These are phyloP conservation scores for Malurus elegans DNA, from an alignment of 2,113 vertebrate genomes.

Conservation along the genomic window DNA sequence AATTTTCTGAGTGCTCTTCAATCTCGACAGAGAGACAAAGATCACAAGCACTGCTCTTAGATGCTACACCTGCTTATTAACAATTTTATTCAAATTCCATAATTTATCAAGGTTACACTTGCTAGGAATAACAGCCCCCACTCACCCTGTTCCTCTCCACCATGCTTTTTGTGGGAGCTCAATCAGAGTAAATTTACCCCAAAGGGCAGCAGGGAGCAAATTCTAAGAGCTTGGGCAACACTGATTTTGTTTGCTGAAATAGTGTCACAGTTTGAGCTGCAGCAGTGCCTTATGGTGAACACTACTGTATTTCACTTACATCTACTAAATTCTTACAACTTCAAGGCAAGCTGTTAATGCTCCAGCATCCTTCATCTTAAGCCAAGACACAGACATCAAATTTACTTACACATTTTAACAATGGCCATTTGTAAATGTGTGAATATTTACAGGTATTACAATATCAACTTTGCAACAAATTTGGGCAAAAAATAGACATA, in stretches of 20 bases:
- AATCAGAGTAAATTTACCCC: not conserved
- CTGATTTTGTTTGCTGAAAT: not conserved
- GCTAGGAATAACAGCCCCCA: not conserved
- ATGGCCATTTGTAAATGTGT: not conserved
- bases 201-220: not conserved
- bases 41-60: not conserved
- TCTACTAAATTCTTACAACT: not conserved
- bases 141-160: not conserved
- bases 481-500: not conserved
- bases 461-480: not conserved
- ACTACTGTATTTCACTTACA: not conserved
- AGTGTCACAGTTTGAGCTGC: not conserved
- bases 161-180: fast-evolving
- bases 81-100: not conserved
- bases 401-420: not conserved
- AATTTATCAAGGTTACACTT: not conserved
- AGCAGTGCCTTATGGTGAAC: not conserved
- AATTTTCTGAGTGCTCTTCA: not conserved
- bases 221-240: not conserved
- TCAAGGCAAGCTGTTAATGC: not conserved
- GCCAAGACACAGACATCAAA: not conserved
- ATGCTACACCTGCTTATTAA: not conserved
- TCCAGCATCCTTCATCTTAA: not conserved
- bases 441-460: not conserved
- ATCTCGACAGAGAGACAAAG: not conserved